phyloP scores from a whole-genome alignment of 1,140 invertebrate genomes.

The Asobara japonica region DNA sequence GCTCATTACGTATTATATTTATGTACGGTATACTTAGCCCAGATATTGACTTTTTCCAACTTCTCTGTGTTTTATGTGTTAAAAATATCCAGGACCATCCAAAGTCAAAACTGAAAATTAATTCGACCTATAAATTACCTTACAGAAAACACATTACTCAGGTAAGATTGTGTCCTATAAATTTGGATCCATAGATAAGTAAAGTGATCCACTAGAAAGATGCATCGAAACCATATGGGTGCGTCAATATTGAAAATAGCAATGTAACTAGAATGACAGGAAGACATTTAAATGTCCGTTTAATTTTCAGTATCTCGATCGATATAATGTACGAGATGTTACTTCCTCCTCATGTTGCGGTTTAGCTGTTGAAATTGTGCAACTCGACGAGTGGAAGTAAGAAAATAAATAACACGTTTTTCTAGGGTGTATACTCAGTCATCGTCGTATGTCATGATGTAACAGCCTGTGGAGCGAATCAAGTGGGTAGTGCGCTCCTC shows the following conservation, averaged over 20 bases:
- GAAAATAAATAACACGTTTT: conserved; percentile 13
- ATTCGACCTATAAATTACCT: neutral
- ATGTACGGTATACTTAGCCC: no score
- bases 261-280: neutral
- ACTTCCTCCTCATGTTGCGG: neutral
- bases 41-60: no score
- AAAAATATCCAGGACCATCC: no score
- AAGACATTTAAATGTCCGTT: neutral
- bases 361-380: neutral
- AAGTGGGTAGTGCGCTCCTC: neutral
- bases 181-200: neutral
- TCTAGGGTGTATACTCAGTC: conserved; percentile 1
- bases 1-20: no score
- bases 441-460: conserved; percentile 7
- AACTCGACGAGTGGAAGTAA: neutral
- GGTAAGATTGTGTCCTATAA: neutral
- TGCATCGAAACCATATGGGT: neutral
- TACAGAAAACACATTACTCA: neutral
- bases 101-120: no score
- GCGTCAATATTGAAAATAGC: neutral
- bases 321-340: neutral
- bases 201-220: no score
- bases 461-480: neutral
- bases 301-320: neutral
- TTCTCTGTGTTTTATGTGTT: no score